Evolutionary conservation across 2,113 vertebrate species (phyloP).

Genomic region (Myotis yumanensis): DNA sequence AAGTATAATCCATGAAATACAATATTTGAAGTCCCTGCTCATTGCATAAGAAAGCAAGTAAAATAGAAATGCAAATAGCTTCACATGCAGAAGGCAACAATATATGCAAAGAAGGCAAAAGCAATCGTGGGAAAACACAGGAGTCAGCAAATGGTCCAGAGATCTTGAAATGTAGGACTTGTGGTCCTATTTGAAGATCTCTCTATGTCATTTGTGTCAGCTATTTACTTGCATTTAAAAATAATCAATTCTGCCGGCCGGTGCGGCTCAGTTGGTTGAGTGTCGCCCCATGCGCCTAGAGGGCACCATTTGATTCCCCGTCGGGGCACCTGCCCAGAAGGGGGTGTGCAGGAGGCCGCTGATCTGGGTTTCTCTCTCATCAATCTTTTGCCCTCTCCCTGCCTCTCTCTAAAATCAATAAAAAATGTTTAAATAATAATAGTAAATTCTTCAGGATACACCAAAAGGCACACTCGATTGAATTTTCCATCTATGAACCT

Average conservation of each 20-base stretch:
- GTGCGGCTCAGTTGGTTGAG: too few species aligned
- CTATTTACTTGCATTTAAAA: constrained; percentile 52
- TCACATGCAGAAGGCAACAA: background rate
- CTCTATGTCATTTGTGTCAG: background rate
- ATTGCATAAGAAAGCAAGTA: background rate
- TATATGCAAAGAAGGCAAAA: background rate
- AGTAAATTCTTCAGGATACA: constrained; percentile 35
- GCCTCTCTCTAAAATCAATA: too few species aligned
- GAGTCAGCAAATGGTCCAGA: background rate
- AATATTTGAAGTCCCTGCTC: background rate
- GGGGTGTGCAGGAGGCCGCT: too few species aligned
- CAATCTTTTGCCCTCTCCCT: too few species aligned
- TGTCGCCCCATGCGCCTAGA: too few species aligned
- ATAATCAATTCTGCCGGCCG: background rate
- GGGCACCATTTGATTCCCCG: too few species aligned
- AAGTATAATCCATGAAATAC: background rate
- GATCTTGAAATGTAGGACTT: background rate
- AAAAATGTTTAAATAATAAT: background rate
- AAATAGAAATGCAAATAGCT: background rate
- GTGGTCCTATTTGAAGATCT: background rate
- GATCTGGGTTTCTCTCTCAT: too few species aligned
- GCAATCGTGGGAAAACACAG: background rate
- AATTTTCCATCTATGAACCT: constrained; percentile 56
- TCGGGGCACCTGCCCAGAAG: too few species aligned
- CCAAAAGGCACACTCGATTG: constrained; percentile 28